Evolutionary conservation across 2,797 vertebrate genomes (phyloP).

Genomic region (Gallinago nigripennis): DNA sequence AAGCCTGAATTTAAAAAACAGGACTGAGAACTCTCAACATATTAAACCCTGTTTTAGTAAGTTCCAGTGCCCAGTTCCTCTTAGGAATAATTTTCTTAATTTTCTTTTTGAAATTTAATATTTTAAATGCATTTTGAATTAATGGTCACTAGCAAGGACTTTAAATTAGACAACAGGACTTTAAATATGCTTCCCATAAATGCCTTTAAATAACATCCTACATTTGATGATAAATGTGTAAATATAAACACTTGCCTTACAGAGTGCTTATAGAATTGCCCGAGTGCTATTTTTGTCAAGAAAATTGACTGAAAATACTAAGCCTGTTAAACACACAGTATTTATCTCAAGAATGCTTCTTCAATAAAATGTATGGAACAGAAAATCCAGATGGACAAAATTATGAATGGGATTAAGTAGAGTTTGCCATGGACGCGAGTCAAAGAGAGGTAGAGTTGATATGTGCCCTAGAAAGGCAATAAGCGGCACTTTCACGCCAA

Average conservation of each 20-base stretch:
- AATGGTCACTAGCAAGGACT: background rate
- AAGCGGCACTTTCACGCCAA: background rate
- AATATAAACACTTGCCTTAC: background rate
- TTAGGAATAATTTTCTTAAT: background rate
- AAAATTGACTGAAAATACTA: background rate
- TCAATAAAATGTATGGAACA: background rate
- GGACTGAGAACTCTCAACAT: background rate
- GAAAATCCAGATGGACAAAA: background rate
- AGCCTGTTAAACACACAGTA: background rate
- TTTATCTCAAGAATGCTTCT: background rate
- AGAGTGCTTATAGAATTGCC: background rate
- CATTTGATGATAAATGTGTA: background rate
- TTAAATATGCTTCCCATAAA: background rate
- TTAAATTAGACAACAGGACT: background rate
- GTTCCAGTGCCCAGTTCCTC: background rate
- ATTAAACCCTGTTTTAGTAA: background rate
- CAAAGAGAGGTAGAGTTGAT: background rate
- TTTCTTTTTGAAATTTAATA: background rate
- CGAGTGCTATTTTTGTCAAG: background rate
- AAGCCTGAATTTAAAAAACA: background rate
- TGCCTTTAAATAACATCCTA: background rate
- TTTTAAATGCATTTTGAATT: background rate
- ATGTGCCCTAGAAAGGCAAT: background rate
- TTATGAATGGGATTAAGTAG: background rate
- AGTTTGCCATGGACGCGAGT: background rate